Evolutionary conservation across 2,113 vertebrate genomes (phyloP), one percentile per base, ranked within the genome.

Genomic region (Campylomormyrus tamandua): DNA sequence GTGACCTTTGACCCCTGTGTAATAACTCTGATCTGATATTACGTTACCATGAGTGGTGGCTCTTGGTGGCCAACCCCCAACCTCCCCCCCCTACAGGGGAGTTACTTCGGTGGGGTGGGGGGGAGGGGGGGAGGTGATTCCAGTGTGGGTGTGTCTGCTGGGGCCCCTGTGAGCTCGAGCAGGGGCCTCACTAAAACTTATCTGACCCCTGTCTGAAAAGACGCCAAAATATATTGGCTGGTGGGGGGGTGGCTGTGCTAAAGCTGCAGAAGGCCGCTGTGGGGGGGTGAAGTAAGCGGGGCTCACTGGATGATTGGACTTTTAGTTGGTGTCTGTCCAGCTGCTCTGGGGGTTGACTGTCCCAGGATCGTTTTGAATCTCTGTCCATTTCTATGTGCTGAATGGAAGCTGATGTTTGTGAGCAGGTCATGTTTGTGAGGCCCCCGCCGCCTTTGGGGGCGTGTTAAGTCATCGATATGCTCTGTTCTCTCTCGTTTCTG

Each of bases 291-390:
- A 19, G 15, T 53, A 53, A 19, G 49, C 3, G 13, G 49, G 52
- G 92, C 92, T 93, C 88, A 52, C 94, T 2, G 93, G 95, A 94
- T 95, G 86, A 95, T 94, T 19, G 45, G 31, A 8, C 19, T 89
- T 7, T 39, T 13, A 83, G 21, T 58, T 6, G 19, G 19, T 58
- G 19, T 42, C 17, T 19, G 15, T 21, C 39, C 80, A 21, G 35
- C 80, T 45, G 35, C 31, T 15, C 77, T 45, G 31, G 52, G 52
- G 52, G 17, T 17, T 52, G 3, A 8, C 0, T 83, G 77, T 17
- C 42, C 42, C 42, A 42, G 17, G 77, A 42, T 35, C 19, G 35
- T 21, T 9, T 7, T 48, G 2, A 7, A 15, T 84, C 13, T 3
- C 50, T 52, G 49, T 15, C 49, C 39, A 42, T 42, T 4, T 53